Base-by-base conservation (phyloP, 2,797 vertebrate species). In the Holocentrus rufus region DNA sequence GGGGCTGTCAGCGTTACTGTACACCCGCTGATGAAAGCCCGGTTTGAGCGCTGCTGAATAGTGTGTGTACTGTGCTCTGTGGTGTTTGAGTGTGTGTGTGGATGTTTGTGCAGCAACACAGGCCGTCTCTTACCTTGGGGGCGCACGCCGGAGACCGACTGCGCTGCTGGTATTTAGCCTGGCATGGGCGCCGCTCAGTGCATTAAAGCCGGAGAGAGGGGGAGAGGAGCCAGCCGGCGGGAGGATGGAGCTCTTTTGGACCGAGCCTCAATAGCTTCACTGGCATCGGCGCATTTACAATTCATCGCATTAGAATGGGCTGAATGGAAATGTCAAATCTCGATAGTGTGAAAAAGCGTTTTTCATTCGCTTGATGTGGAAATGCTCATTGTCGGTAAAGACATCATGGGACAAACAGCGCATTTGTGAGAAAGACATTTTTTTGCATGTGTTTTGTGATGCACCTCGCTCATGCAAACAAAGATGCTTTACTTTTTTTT, bases 141-240 rank as follows among this genome's bases (percentile, higher is more conserved):
- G 13, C 65, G 60, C 54, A 68, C 2, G 14, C 25, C 52, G 60
- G 46, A 27, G 55, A 56, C 54, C 20, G 68, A n/a, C 69, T 55
- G 63, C 69, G 58, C 61, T 1, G 56, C 56, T 61, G 68, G 49
- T 74, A 60, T 85, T 76, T 52, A 57, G 56, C 55, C 66, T 69
- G 74, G 72, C 74, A 82, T 25, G 23, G 27, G 14, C 20, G 62
- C 2, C 11, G 3, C 50, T 66, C 17, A 13, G 17, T 68, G 47
- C 50, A 62, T 58, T n/a, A 64, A 2, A 46, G 17, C 25, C 23
- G 7, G 44, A 14, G 59, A 30, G 20, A 23, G 34, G 36, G 63
- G 20, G 30, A 11, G 36, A n/a, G 5, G 39, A 27, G n/a, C n/a
- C n/a, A n/a, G n/a, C n/a, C n/a, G n/a, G n/a, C n/a, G 8, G 42